Evolutionary conservation across 1,140 invertebrate genomes (phyloP).

Genomic region (Meloidogyne hapla): DNA sequence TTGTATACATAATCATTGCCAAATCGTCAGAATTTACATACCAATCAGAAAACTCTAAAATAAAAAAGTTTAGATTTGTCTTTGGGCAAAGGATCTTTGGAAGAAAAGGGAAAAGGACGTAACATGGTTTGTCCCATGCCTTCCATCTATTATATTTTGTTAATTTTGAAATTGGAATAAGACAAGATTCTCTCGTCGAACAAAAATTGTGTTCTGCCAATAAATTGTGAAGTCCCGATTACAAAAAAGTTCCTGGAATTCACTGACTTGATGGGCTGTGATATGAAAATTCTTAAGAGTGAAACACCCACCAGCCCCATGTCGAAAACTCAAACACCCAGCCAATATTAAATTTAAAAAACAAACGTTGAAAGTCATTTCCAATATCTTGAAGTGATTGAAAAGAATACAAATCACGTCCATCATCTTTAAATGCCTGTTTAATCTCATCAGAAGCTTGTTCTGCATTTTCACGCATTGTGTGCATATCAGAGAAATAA

Average conservation of each 20-base stretch:
- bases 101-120: slow-evolving; percentile 12
- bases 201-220: too few relatives aligned
- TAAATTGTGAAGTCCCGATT: too few relatives aligned
- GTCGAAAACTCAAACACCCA: too few relatives aligned
- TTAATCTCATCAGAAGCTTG: slow-evolving; percentile 66
- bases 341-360: slow-evolving; percentile 52
- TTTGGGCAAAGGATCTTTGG: too few relatives aligned
- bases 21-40: slow-evolving; percentile 71
- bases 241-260: too few relatives aligned
- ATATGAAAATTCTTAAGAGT: too few relatives aligned
- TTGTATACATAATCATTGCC: slow-evolving; percentile 94
- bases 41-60: neutral
- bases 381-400: slow-evolving; percentile 77
- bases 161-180: too few relatives aligned
- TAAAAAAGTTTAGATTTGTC: neutral
- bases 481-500: slow-evolving; percentile 56
- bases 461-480: slow-evolving; percentile 27
- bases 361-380: slow-evolving; percentile 73
- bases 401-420: slow-evolving; percentile 65
- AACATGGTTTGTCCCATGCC: too few relatives aligned
- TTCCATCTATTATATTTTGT: too few relatives aligned
- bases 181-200: too few relatives aligned
- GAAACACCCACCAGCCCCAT: too few relatives aligned
- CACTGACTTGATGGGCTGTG: too few relatives aligned
- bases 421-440: slow-evolving; percentile 70